These are phyloP conservation scores for Cantharis rufa DNA, from an alignment of 2,888 invertebrate species.

Conservation along the genomic window DNA sequence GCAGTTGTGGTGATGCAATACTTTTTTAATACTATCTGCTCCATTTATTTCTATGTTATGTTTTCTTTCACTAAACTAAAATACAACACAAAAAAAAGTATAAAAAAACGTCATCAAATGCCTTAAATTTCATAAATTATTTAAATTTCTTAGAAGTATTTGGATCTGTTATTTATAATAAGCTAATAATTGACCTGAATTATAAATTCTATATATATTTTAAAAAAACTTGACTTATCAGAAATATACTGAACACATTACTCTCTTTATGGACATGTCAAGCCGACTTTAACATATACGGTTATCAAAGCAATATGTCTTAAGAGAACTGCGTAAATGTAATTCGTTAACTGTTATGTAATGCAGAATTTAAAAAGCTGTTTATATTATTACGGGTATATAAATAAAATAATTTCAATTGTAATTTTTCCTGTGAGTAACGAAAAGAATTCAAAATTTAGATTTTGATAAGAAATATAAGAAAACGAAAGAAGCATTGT, in stretches of 20 bases:
- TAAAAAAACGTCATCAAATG: not conserved
- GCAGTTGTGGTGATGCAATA: slow-evolving; percentile 60
- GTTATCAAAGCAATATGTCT: not conserved
- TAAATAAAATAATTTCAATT: not conserved
- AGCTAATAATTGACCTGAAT: not conserved
- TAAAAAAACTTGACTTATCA: not conserved
- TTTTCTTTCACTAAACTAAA: slow-evolving; percentile 65
- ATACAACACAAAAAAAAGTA: not conserved
- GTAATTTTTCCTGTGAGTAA: too few relatives aligned
- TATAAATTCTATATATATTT: not conserved
- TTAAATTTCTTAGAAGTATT: not conserved
- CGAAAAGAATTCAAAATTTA: too few relatives aligned
- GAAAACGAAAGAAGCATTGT: too few relatives aligned
- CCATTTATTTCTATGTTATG: slow-evolving; percentile 62
- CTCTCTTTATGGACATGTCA: not conserved
- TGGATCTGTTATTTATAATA: not conserved
- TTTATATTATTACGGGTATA: not conserved
- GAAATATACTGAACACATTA: not conserved
- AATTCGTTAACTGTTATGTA: not conserved
- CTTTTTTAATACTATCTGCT: slow-evolving; percentile 57
- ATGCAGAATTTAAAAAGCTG: not conserved
- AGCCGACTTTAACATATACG: not conserved
- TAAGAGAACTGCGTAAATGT: not conserved
- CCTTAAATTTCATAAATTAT: too few relatives aligned
- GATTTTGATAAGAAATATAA: too few relatives aligned